Evolutionary conservation across 1,140 invertebrate species (phyloP).

Genomic region (Zeugodacus cucurbitae): DNA sequence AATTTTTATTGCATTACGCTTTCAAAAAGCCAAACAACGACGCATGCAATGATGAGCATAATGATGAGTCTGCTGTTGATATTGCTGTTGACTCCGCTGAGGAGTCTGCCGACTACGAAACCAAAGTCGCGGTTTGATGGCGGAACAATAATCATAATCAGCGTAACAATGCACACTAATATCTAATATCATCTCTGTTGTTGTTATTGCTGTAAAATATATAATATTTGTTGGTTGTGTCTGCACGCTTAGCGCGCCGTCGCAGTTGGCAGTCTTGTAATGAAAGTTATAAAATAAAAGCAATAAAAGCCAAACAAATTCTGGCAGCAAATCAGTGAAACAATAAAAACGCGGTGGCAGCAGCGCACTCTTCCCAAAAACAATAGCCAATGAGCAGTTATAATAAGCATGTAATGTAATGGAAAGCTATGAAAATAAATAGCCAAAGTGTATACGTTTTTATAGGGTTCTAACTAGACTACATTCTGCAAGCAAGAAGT

Average conservation of each 20-base stretch:
- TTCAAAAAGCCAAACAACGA: neutral
- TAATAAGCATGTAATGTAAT: neutral
- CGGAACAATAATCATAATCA: neutral
- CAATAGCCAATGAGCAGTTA: neutral
- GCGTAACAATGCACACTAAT: neutral
- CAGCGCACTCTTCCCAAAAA: neutral
- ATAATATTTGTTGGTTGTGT: neutral
- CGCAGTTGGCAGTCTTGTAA: constrained; percentile 1
- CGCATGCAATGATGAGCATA: neutral
- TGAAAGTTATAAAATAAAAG: constrained; percentile 2
- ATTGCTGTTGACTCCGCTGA: neutral
- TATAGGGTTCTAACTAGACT: neutral
- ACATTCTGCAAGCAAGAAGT: neutral
- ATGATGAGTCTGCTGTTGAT: neutral
- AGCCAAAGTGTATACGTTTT: neutral
- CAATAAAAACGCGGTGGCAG: neutral
- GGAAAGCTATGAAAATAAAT: neutral
- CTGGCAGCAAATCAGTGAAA: constrained; percentile 22
- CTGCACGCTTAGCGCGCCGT: neutral
- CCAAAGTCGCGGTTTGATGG: neutral
- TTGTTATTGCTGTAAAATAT: neutral
- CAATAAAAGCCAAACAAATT: neutral
- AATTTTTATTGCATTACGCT: neutral
- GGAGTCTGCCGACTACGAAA: neutral
- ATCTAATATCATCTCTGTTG: neutral